Evolutionary conservation across 2,888 invertebrate species (phyloP), one percentile per base, ranked within the genome.

Genomic region (Caenorhabditis sp.): DNA sequence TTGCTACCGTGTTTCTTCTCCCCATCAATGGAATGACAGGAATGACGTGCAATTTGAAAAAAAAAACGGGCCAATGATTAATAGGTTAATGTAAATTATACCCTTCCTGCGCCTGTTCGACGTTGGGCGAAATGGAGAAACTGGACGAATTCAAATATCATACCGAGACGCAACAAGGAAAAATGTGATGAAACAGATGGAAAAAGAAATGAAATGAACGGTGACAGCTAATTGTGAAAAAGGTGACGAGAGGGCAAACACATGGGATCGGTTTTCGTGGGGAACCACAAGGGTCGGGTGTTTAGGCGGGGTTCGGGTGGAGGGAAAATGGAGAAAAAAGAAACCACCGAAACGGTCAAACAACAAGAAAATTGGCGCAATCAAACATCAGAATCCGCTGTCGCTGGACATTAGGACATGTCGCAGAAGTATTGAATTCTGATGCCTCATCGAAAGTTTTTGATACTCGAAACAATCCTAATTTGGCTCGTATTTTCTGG

Each of bases 331-430:
- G 51, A 8, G 18, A 32, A 40, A 11, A 35, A 58, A 11, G 40
- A 40, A 51, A 50, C 40, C 50, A 60, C 51, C 55, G 62, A 76
- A 61, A 67, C 61, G 67, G 67, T 67, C 76, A 76, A 76, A 76
- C 76, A 76, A 76, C 76, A 56, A 11, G 50, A 67, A 65, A 61
- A 67, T n/a, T 28, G 32, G 51, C 61, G 61, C 61, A 76, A 76
- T 76, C 76, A 76, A 76, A 76, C 76, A 76, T 76, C 67, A 76
- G 74, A 76, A 67, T 76, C 76, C 76, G 65, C 32, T 37, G 51
- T 51, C 18, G 50, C 26, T 15, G 40, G 18, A 56, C 26, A 58
- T 24, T 67, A 44, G 50, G 70, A 3, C 37, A 65, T n/a, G 24
- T 58, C 32, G 55, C 20, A 40, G 55, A 58, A 56, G 56, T 72